A percentile compares a stretch with the other conserved stretches of the same genome.
Evolutionary conservation across 2,888 invertebrate genomes (phyloP).

Genomic region (Microplitis manilae): DNA sequence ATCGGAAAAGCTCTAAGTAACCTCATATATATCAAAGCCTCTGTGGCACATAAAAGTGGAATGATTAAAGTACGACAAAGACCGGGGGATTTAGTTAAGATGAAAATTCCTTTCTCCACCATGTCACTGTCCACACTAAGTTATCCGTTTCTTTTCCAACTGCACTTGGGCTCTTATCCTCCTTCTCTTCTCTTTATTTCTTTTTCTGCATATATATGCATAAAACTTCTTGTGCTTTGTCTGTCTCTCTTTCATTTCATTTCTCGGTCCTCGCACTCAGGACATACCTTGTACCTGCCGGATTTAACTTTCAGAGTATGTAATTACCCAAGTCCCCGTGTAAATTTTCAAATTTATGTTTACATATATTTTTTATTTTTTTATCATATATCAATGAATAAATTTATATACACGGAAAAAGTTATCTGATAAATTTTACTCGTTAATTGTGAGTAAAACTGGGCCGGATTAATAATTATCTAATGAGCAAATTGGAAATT

Average conservation of each 20-base stretch:
- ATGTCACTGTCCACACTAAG: neutral
- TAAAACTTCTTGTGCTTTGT: neutral
- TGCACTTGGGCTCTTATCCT: neutral
- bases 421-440: too few species aligned
- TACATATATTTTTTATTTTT: neutral
- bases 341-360: neutral
- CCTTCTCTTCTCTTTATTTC: neutral
- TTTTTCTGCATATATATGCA: neutral
- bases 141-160: neutral
- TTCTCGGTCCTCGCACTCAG: neutral
- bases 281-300: neutral
- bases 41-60: neutral
- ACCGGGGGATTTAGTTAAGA: constrained; percentile 20
- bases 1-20: neutral
- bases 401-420: too few species aligned
- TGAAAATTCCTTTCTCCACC: constrained; percentile 21
- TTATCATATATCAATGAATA: neutral
- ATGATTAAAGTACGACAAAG: neutral
- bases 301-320: neutral
- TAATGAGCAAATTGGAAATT: too few species aligned
- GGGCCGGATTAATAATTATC: too few species aligned
- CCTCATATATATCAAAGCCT: neutral
- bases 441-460: too few species aligned
- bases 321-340: neutral
- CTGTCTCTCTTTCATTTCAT: neutral